Base-by-base conservation (phyloP, 2,113 vertebrate species). In the Chlamydotis undulata region DNA sequence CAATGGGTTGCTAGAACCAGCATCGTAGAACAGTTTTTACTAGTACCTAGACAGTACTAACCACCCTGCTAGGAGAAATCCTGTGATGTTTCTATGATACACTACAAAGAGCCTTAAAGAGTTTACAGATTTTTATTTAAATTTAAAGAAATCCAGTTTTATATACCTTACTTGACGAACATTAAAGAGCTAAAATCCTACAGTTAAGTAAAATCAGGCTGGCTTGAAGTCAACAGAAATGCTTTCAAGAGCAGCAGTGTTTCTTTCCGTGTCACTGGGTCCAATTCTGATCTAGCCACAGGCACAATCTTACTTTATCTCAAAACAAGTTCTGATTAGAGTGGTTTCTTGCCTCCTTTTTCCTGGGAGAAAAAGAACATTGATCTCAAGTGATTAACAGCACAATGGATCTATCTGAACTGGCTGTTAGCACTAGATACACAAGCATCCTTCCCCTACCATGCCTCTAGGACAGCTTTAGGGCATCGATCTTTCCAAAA, bases 241-340 rank as follows among this genome's bases (percentile, higher is more conserved):
- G 19, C 69, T 96, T 94, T 83, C 61, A 94, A 92, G 74, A 89
- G 49, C 71, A 94, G 61, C 12, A 5, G 1, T 56, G 52, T 79
- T 93, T 88, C 87, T 92, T 95, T 94, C 89, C 80, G 61, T 33
- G 57, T 91, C 77, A 91, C 65, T 93, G 77, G 49, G 33, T 79
- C 87, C 61, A 95, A 83, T 74, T 89, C 87, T 89, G 81, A 91
- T 91, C 57, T 94, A 96, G 87, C 87, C 93, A 93, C 74, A 87
- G 93, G 93, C 94, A 87, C 24, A 93, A 89, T 94, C 92, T 94
- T 59, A 87, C 35, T 93, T 91, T 82, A 67, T 96, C 87, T 94
- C 84, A 73, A 75, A 91, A 79, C 73, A 69, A 96, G 65, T 57
- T 79, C 77, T 61, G 57, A 95, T 96, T 89, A 87, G 67, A 95